A percentile compares a stretch with the other conserved stretches of the same genome.
Evolutionary conservation across 92 coral and sea anemone species (phyloP).

Genomic region (Phenganax marumi): DNA sequence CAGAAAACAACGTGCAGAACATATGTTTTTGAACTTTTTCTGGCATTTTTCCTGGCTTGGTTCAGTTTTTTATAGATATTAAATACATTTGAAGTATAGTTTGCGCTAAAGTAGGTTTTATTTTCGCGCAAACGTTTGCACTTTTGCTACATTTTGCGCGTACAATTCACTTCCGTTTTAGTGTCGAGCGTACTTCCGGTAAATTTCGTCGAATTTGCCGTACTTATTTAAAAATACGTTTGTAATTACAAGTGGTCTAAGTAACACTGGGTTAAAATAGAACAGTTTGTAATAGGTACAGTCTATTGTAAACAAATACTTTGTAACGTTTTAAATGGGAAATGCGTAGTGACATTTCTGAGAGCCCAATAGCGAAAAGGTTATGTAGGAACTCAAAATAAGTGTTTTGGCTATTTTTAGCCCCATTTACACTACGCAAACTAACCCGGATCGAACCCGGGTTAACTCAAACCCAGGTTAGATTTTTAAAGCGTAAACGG

Average conservation of each 20-base stretch:
- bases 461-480: too few relatives aligned
- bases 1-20: background rate
- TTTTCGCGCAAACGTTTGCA: background rate
- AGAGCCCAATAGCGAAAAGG: too few relatives aligned
- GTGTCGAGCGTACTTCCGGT: background rate
- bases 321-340: conserved; percentile 5
- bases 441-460: too few relatives aligned
- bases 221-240: conserved; percentile 1
- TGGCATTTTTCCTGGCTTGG: background rate
- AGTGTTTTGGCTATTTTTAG: too few relatives aligned
- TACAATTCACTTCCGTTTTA: conserved; percentile 15
- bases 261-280: too few relatives aligned
- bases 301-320: background rate
- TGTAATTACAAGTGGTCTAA: background rate
- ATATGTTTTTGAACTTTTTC: background rate
- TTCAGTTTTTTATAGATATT: background rate
- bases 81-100: background rate
- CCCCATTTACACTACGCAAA: too few relatives aligned
- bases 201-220: conserved; percentile 10
- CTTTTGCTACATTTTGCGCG: background rate
- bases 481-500: too few relatives aligned
- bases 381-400: too few relatives aligned
- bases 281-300: too few relatives aligned
- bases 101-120: background rate
- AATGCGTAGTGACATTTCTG: too few relatives aligned